Percentiles rank a stretch among this genome's conserved stretches.
Evolutionary conservation across 2,888 invertebrate genomes (phyloP).

Genomic region (Andrena praecox): DNA sequence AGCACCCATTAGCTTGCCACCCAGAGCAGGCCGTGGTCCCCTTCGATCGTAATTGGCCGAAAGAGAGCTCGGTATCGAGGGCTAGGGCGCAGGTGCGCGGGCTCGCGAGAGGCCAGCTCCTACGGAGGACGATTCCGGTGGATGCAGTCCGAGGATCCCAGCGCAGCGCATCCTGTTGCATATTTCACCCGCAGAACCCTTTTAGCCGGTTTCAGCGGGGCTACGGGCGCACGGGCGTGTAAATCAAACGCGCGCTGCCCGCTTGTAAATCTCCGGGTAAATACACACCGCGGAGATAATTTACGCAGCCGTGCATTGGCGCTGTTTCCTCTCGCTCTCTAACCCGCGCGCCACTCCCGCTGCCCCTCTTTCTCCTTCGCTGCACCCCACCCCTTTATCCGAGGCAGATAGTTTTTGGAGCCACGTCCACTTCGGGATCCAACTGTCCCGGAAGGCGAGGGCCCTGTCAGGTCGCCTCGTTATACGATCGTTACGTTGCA

Average conservation of each 20-base stretch:
- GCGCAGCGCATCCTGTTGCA: constrained; percentile 77
- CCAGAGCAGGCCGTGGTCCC: not conserved
- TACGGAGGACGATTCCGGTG: constrained; percentile 70
- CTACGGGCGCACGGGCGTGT: constrained; percentile 76
- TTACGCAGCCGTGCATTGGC: constrained; percentile 79
- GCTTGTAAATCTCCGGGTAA: constrained; percentile 84
- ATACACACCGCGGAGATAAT: constrained; percentile 84
- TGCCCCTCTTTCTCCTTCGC: not conserved
- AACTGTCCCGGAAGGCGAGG: constrained; percentile 66
- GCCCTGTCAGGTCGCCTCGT: constrained; percentile 62
- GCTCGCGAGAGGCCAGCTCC: constrained; percentile 26
- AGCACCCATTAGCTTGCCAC: constrained; percentile 12
- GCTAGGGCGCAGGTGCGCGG: constrained; percentile 50
- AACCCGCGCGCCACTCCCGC: not conserved
- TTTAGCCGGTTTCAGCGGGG: constrained; percentile 72
- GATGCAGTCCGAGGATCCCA: constrained; percentile 70
- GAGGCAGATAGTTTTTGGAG: constrained; percentile 56
- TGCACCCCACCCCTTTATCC: not conserved
- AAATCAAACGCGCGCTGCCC: constrained; percentile 83
- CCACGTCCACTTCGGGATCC: constrained; percentile 24
- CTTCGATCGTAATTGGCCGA: constrained; percentile 22
- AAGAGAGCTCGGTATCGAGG: constrained; percentile 14
- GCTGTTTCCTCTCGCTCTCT: constrained; percentile 17
- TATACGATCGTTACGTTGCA: constrained; percentile 62
- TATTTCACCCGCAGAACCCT: constrained; percentile 80